Evolutionary conservation across 2,888 invertebrate genomes (phyloP), one percentile per base, ranked within the genome.

Genomic region (Eretmocerus hayati): DNA sequence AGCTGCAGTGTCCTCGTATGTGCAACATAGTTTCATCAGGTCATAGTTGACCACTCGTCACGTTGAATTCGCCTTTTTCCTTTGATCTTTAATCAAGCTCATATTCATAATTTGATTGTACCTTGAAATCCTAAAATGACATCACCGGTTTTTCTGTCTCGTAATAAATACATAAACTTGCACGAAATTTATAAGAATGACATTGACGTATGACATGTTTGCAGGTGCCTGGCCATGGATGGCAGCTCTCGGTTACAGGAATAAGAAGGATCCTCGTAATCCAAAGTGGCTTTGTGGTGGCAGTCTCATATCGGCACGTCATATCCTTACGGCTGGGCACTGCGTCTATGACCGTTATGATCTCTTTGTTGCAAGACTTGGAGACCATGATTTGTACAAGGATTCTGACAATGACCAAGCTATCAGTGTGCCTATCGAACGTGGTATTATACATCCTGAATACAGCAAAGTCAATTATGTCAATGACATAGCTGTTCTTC

Each of bases 201-300:
- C n/a, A n/a, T n/a, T n/a, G n/a, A n/a, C 26, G 6, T 26, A 11
- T 26, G 26, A 26, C 11, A 26, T 26, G 1, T 26, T 9, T 55
- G 30, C 51, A 84, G 87, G 84, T 18, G 81, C 83, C 42, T 89
- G 87, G 80, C 90, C 90, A 1, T 90, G 89, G 88, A 78, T 87
- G 58, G 81, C 81, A 0, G 77, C 83, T 3, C 71, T 90, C 31
- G 90, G 88, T 0, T 90, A 86, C 64, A 75, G 73, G 53, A 42
- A 39, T 32, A 38, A 40, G 18, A 72, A 73, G 4, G 70, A 66
- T 47, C 70, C 73, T 59, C 70, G 72, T 22, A 72, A 62, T 36
- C n/a, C 35, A 3, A 39, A 48, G n/a, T 54, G 52, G 52, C 30
- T 72, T 45, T 85, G 85, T 59, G 91, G 90, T 0, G 88, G 85